Base-by-base conservation (phyloP, 2,888 invertebrate species). In the Andrena bucephala region DNA sequence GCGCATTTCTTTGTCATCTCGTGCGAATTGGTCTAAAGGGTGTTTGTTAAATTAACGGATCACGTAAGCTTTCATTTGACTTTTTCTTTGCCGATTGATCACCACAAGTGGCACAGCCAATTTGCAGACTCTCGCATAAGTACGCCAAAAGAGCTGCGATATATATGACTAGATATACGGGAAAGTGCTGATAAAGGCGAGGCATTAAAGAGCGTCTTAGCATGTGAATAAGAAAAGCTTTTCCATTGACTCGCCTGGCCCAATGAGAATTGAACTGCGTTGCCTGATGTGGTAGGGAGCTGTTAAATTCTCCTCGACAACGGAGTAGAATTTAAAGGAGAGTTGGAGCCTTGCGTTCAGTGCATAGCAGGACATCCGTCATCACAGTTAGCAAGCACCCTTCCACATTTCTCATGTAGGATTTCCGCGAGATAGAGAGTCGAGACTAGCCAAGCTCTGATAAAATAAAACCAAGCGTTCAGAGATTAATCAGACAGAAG, bases 21-120 rank as follows among this genome's bases (percentile, higher is more conserved):
- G 87, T 89, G 89, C 84, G 84, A 89, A 89, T 87, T 85, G 89
- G 71, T 89, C 89, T 74, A 81, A 85, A 85, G 88, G 85, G 77
- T 89, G 87, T 89, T 89, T 85, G 88, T 84, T 89, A 84, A 75
- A 50, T 24, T 4, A 16, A 42, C 0, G 16, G 42, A 42, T 42
- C 42, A 16, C 5, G 16, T 16, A 42, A 42, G 42, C 42, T 54
- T 54, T 20, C 54, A 8, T 7, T 29, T 31, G 27, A n/a, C 29
- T 62, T 8, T 31, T 7, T 33, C 7, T 50, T 66, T 42, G 42
- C 42, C 42, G 42, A 42, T 42, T 42, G 13, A 42, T 42, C 42
- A 16, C 42, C 42, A 1, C 16, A 5, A 16, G 42, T 4, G 4
- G 16, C 42, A 5, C 42, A 5, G 42, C 42, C 13, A 5, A 42